Percentiles rank a stretch among this genome's conserved stretches.
These are phyloP conservation scores for Desmophyllum pertusum DNA, from an alignment of 92 coral and sea anemone species.

Conservation along the genomic window DNA sequence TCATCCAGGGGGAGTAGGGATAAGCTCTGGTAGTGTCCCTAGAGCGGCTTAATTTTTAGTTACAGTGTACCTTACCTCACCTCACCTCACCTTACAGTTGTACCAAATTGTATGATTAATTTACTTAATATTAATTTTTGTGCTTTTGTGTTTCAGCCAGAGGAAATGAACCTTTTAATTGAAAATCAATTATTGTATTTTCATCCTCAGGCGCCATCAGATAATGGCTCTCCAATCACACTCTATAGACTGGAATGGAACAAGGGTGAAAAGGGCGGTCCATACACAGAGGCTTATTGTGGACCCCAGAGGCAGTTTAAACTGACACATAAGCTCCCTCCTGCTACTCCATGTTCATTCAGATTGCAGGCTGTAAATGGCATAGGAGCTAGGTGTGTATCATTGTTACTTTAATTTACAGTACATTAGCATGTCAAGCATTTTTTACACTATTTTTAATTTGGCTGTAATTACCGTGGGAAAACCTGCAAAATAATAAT, in stretches of 20 bases:
- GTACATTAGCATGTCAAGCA: too few species aligned
- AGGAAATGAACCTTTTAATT: background rate
- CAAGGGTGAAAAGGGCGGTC: constrained; percentile 75
- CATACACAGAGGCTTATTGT: constrained; percentile 64
- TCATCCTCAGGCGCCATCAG: constrained; percentile 67
- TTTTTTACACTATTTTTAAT: too few species aligned
- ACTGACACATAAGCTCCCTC: constrained; percentile 85
- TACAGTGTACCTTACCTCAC: too few species aligned
- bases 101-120: too few species aligned
- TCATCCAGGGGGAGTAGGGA: too few species aligned
- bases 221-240: constrained; percentile 91
- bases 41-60: too few species aligned
- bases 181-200: background rate
- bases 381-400: constrained; percentile 85
- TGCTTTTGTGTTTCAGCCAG: background rate
- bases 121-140: too few species aligned
- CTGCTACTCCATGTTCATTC: constrained; percentile 86
- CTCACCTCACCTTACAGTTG: too few species aligned
- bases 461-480: too few species aligned
- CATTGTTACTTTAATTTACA: background rate
- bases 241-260: constrained; percentile 86
- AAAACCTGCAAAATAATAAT: too few species aligned
- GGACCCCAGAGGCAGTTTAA: constrained; percentile 84
- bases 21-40: too few species aligned
- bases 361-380: constrained; percentile 88